A percentile compares a stretch with the other conserved stretches of the same genome.
Evolutionary conservation across 2,888 invertebrate genomes (phyloP).

Genomic region (Andrena minutula): DNA sequence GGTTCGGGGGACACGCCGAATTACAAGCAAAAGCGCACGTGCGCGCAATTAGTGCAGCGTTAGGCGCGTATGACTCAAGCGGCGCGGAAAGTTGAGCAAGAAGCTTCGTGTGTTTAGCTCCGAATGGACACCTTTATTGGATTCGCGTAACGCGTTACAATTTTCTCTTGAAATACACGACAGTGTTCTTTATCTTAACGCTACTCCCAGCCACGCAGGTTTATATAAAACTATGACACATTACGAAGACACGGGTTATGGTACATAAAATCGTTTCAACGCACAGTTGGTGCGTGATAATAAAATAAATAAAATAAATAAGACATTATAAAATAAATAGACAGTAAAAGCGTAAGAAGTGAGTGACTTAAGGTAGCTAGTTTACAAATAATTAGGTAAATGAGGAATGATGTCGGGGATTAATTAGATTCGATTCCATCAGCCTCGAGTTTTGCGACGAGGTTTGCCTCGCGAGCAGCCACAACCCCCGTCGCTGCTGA

Average conservation of each 20-base stretch:
- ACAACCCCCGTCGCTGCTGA: conserved; percentile 58
- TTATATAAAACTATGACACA: background rate
- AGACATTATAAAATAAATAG: background rate
- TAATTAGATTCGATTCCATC: background rate
- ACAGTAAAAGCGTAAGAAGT: no score
- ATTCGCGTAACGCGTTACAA: conserved; percentile 1
- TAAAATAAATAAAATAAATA: background rate
- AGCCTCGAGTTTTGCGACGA: conserved; percentile 6
- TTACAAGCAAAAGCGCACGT: conserved; percentile 28
- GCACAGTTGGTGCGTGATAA: background rate
- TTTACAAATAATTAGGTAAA: background rate
- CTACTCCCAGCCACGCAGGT: background rate
- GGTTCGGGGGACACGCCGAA: conserved; percentile 13
- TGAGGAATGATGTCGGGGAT: background rate
- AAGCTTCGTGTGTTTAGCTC: background rate
- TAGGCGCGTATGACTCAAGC: conserved; percentile 1
- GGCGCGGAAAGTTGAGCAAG: background rate
- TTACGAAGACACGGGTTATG: background rate
- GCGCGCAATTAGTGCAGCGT: conserved; percentile 28
- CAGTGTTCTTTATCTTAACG: background rate
- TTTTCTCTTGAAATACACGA: background rate
- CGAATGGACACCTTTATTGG: conserved; percentile 14
- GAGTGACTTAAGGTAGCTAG: no score
- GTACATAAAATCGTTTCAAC: conserved; percentile 1
- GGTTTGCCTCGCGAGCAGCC: conserved; percentile 49